phyloP scores from a whole-genome alignment of 2,888 invertebrate genomes.

The Hirtodrosophila cameraria region DNA sequence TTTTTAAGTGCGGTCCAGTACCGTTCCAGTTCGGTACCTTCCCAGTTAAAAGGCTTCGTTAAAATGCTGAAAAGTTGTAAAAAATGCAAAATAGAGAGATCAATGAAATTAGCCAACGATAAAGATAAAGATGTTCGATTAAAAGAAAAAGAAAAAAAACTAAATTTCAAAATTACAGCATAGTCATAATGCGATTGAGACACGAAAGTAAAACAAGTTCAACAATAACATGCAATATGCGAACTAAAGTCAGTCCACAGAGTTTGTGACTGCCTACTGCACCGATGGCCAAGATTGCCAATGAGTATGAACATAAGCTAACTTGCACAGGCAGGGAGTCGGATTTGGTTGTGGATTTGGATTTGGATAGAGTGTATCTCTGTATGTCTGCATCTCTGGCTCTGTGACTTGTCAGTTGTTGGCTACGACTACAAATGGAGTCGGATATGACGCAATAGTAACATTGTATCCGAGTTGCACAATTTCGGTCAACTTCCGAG shows the following conservation, averaged over 20 bases:
- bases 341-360: constrained; percentile 9
- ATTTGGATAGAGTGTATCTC: neutral
- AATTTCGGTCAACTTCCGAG: constrained; percentile 73
- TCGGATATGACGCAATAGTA: constrained; percentile 72
- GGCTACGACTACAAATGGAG: constrained; percentile 25
- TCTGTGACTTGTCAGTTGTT: neutral
- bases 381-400: neutral
- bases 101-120: constrained; percentile 29
- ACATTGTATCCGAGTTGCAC: constrained; percentile 81
- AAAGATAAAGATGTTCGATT: constrained; percentile 1
- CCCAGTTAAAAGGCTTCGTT: constrained; percentile 86
- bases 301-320: constrained; percentile 52
- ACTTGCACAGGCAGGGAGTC: constrained; percentile 12
- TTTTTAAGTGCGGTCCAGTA: constrained; percentile 84
- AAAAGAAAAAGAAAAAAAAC: constrained; percentile 1
- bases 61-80: constrained; percentile 84
- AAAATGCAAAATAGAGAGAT: constrained; percentile 34
- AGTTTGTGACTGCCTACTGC: constrained; percentile 66
- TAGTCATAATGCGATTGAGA: constrained; percentile 19
- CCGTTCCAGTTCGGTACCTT: constrained; percentile 86
- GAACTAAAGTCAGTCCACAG: constrained; percentile 7
- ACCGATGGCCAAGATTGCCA: constrained; percentile 77
- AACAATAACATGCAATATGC: constrained; percentile 12
- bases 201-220: constrained; percentile 55
- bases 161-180: constrained; percentile 22